Percentiles rank a stretch among this genome's conserved stretches.
phyloP scores from a whole-genome alignment of 2,888 invertebrate genomes.

The Drosophila birchii region DNA sequence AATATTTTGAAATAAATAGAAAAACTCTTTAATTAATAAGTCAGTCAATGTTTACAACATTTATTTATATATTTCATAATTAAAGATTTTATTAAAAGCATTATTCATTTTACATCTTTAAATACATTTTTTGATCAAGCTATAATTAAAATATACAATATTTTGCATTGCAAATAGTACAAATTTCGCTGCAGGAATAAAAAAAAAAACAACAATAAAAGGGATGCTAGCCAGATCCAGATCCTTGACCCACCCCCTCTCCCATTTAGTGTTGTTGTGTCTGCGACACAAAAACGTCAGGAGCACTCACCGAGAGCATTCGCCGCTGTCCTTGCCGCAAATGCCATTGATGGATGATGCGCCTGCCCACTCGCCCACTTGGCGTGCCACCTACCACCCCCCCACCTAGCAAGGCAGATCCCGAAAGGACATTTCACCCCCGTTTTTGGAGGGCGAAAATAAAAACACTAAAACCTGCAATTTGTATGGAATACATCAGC shows the following conservation, averaged over 20 bases:
- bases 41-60: no score
- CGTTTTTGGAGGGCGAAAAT: slow-evolving; percentile 50
- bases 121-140: not conserved
- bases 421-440: slow-evolving; percentile 18
- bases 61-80: no score
- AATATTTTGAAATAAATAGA: not conserved
- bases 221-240: slow-evolving; percentile 37
- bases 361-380: slow-evolving; percentile 52
- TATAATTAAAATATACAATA: slow-evolving; percentile 23
- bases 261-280: slow-evolving; percentile 38
- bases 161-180: slow-evolving; percentile 57
- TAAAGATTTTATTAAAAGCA: no score
- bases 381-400: slow-evolving; percentile 35
- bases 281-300: slow-evolving; percentile 83
- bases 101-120: not conserved
- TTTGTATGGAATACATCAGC: slow-evolving; percentile 79
- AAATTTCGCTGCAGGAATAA: slow-evolving; percentile 54
- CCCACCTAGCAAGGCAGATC: slow-evolving; percentile 5
- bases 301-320: slow-evolving; percentile 72
- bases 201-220: no score
- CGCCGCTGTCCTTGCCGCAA: slow-evolving; percentile 67
- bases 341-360: slow-evolving; percentile 83
- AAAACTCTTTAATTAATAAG: not conserved
- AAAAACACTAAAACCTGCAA: slow-evolving; percentile 79
- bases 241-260: slow-evolving; percentile 44